Percentiles rank a stretch among this genome's conserved stretches.
phyloP scores from a whole-genome alignment of 2,888 invertebrate genomes.

The Anthophora plumipes region DNA sequence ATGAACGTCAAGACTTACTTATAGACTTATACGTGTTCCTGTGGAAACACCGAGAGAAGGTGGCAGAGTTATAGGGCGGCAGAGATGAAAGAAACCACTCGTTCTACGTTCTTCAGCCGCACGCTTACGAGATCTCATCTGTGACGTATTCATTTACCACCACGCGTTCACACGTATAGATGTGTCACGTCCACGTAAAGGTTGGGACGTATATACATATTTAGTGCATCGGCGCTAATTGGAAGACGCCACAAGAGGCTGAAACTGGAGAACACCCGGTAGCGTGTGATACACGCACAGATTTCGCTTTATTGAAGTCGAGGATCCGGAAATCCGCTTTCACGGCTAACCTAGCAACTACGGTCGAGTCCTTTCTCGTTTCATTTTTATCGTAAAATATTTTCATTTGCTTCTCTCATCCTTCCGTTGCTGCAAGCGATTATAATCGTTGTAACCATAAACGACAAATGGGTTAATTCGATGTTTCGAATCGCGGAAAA shows the following conservation, averaged over 20 bases:
- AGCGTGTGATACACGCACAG: conserved; percentile 38
- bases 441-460: no score
- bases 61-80: conserved; percentile 61
- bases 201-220: conserved; percentile 53
- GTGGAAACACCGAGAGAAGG: conserved; percentile 25
- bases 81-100: conserved; percentile 72
- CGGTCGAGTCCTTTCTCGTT: no score
- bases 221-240: conserved; percentile 73
- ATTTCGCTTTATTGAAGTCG: conserved; percentile 26
- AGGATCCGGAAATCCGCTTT: conserved; percentile 52
- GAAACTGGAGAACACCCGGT: conserved; percentile 67
- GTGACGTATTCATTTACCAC: conserved; percentile 27
- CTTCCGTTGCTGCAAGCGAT: no score
- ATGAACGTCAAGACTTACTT: not conserved
- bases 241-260: conserved; percentile 54
- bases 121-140: conserved; percentile 60
- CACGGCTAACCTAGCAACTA: no score
- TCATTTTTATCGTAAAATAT: no score
- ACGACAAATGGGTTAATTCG: no score
- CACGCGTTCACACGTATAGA: not conserved
- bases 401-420: no score
- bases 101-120: conserved; percentile 51
- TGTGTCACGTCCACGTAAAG: conserved; percentile 44
- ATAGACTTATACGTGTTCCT: not conserved
- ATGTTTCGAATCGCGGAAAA: no score